These are phyloP conservation scores for Hemicordylus capensis DNA, from an alignment of 2,113 vertebrate species.

Conservation along the genomic window DNA sequence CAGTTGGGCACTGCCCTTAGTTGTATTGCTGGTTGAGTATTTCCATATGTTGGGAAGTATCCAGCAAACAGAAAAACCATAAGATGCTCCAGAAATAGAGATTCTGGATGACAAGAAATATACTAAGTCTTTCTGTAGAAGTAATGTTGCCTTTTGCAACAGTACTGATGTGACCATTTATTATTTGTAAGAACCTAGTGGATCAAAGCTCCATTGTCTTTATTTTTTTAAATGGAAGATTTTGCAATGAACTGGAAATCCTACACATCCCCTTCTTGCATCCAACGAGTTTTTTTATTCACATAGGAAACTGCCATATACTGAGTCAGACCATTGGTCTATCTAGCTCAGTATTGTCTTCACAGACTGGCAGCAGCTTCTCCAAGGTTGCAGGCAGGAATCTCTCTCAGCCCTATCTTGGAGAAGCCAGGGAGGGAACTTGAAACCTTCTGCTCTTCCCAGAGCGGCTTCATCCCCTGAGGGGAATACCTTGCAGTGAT, in stretches of 20 bases:
- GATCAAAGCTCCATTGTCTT: slow-evolving; percentile 22
- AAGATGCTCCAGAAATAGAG: neutral
- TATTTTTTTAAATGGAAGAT: slow-evolving; percentile 35
- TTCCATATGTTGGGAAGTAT: neutral
- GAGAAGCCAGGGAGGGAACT: no score
- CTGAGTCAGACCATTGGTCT: no score
- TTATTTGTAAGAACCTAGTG: neutral
- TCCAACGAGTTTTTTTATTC: slow-evolving; percentile 58
- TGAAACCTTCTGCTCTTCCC: no score
- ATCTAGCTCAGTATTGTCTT: no score
- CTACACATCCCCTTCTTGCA: slow-evolving; percentile 41
- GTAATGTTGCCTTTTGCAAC: neutral
- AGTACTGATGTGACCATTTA: slow-evolving; percentile 16
- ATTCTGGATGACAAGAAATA: neutral
- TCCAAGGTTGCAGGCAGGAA: no score
- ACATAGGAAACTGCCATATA: no score
- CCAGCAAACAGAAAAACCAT: neutral
- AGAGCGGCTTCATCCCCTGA: no score
- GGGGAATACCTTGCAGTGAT: no score
- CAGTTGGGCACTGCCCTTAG: no score
- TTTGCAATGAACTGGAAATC: slow-evolving; percentile 41
- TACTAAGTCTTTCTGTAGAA: neutral
- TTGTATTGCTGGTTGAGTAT: neutral
- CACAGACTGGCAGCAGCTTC: no score
- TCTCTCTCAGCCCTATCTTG: no score